Base-by-base conservation (phyloP, 2,113 vertebrate genomes). In the Spea multiplicata region DNA sequence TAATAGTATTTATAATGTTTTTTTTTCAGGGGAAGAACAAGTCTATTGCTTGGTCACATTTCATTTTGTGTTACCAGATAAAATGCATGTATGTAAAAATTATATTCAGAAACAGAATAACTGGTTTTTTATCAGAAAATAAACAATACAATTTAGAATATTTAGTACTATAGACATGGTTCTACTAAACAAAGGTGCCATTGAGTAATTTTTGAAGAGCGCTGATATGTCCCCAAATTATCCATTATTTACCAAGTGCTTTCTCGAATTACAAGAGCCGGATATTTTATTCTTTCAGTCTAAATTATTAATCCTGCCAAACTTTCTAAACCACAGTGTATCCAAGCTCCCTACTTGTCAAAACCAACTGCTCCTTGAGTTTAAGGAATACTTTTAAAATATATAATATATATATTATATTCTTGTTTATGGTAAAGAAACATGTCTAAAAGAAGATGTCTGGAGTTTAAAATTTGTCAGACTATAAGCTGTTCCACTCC, bases 221-320 rank as follows among this genome's bases (percentile, higher is more conserved):
- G 8, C 8, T 6, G 17, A 64, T 2, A 52, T 44, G 55, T 50
- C 17, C 49, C 50, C 6, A 55, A 62, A 61, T 49, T 4, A 4
- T 8, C 50, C 9, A 84, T 53, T 64, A 75, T 84, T 85, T 84
- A 73, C 76, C 88, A 78, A 80, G 86, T 61, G 59, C 68, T 88
- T 91, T 82, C 92, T 93, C 89, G 84, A 88, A 87, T 93, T 94
- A 93, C 91, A 82, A n/a, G 84, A 76, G 61, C 59, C 82, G 90
- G 91, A 92, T 86, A 91, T 69, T 79, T 80, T 90, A 93, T 87
- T 85, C 91, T 88, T 87, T 79, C 53, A 79, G 16, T 87, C 92
- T 99, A 73, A 97, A 97, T 97, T 92, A 97, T 97, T 95, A 9
- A 97, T 83, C 73, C 83, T 69, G 55, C 17, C 78, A 87, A 90